Base-by-base conservation (phyloP, 37 sponge, comb jelly and placozoan species). In the Geodia barretti region DNA sequence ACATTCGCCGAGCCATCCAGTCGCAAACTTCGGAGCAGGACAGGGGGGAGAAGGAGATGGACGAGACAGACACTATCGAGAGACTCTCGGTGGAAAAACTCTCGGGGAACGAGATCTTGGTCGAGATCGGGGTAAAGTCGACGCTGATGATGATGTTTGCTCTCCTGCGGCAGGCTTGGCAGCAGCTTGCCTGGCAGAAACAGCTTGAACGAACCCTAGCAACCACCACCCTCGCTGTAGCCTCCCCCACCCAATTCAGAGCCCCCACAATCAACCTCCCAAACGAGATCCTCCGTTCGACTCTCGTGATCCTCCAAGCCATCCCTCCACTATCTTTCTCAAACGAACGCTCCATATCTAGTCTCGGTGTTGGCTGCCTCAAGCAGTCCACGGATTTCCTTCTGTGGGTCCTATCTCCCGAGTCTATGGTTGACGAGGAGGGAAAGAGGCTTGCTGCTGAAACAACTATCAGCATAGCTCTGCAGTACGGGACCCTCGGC, bases 101-200 rank as follows among this genome's bases (percentile, higher is more conserved):
- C 26, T 47, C 64, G 0, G 79, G 79, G 1, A 70, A 91, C 41
- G 62, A 68, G 7, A 38, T 91, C 20, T 79, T 97, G 37, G 42
- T 97, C 3, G 97, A 97, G 65, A 75, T 84, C 28, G 97, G 94
- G 7, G 87, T 97, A 4, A 84, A 83, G 40, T 91, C 92, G 29
- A 92, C 92, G 58, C 88, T 95, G 28, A 74, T 79, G n/a, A 62
- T 97, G 42, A 76, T 88, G 40, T 94, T 94, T 76, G 83, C 94
- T 19, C 90, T 97, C 3, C 79, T 97, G 36, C 88, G 73, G 64
- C 97, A 97, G 47, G 58, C 90, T 17, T 95, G 96, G 96, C 32
- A 47, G 2, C 93, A 92, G 72, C 60, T 76, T 19, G 41, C 67
- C 4, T 76, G 83, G 79, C 78, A 92, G 43, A 77, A 61, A 34